Conservation (phyloP, 2,113 vertebrate genomes). For the Phaethon lepturus region DNA sequence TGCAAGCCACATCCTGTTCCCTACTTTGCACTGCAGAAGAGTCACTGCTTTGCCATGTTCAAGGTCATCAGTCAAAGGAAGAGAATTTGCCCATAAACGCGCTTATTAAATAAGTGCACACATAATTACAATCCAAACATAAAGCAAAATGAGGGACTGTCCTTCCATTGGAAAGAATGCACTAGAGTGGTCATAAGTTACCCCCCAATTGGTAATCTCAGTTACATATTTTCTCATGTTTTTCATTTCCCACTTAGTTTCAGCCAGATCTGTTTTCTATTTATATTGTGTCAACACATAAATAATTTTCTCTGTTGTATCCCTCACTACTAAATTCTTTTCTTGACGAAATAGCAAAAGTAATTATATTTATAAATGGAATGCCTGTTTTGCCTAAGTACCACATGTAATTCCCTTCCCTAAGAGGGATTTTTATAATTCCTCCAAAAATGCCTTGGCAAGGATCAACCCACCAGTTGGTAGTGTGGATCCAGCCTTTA, state of each 20-base stretch:
- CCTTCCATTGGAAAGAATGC: background rate
- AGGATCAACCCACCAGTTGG: conserved; percentile 23
- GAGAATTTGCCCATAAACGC: background rate
- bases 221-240: conserved; percentile 28
- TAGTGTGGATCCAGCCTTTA: background rate
- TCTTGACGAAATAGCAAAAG: conserved; percentile 52
- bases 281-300: conserved; percentile 43
- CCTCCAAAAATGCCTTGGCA: conserved; percentile 63
- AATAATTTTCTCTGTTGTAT: conserved; percentile 50
- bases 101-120: background rate
- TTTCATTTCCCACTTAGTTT: conserved; percentile 39
- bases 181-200: background rate
- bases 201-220: background rate
- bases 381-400: conserved; percentile 63
- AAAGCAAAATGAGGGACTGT: background rate
- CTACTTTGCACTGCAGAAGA: background rate
- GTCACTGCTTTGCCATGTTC: background rate
- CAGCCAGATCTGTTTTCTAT: conserved; percentile 49
- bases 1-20: background rate
- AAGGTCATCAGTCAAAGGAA: background rate
- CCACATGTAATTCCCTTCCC: conserved; percentile 40
- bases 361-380: conserved; percentile 68
- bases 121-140: background rate
- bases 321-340: conserved; percentile 53
- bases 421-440: conserved; percentile 69